Percentiles rank a stretch among this genome's conserved stretches.
Conservation (phyloP, 2,113 vertebrate species). For the Hylia prasina region DNA sequence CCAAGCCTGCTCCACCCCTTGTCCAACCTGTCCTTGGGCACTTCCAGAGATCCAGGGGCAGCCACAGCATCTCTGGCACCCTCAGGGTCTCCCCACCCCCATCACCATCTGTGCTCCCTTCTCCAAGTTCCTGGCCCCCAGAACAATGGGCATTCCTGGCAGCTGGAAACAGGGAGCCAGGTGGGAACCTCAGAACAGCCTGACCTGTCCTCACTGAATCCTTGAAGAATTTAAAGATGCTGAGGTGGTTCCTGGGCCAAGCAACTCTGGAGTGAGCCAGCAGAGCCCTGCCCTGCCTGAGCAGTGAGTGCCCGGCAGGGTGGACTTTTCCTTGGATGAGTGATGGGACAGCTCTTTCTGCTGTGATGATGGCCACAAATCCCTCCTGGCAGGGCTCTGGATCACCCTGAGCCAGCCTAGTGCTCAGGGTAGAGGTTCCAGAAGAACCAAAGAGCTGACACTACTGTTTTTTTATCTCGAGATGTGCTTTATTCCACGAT, state of each 20-base stretch:
- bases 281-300: neutral
- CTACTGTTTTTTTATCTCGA: neutral
- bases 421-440: neutral
- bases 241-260: neutral
- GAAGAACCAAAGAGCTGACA: neutral
- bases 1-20: neutral
- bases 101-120: neutral
- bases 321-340: neutral
- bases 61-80: neutral
- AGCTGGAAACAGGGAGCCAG: neutral
- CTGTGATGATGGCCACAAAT: neutral
- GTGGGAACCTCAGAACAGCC: neutral
- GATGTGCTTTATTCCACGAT: fast-evolving
- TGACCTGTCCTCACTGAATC: neutral
- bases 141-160: neutral
- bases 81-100: neutral
- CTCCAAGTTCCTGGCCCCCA: neutral
- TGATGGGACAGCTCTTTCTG: fast-evolving
- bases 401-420: neutral
- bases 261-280: neutral
- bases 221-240: neutral
- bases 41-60: neutral
- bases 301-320: neutral
- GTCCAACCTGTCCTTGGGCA: neutral
- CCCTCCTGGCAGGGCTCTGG: neutral